Evolutionary conservation across 2,888 invertebrate genomes (phyloP), one percentile per base, ranked within the genome.

Genomic region (Melanostoma scalare): DNA sequence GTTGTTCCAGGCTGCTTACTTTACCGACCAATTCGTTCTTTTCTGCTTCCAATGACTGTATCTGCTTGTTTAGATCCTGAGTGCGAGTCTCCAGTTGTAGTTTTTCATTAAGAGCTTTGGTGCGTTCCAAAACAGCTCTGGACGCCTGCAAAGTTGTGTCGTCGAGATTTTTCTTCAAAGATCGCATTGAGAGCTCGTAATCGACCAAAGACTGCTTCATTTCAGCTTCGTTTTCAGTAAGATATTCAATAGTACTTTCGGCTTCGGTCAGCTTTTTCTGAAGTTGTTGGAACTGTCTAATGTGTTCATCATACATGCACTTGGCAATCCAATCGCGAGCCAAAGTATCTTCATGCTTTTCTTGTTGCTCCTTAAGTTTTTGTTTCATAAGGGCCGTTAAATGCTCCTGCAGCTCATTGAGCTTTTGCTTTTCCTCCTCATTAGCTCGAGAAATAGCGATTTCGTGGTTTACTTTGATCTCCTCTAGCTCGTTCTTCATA

Each of bases 91-190:
- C 95, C 38, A 95, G 89, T 31, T 93, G 92, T 35, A 94, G 88
- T 86, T 94, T 94, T 55, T 96, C 96, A 85, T 95, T 95, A 69
- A 94, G 93, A 2, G 95, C 92, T 86, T 95, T 94, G 0, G 95
- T 95, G 87, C 96, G 93, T 87, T 96, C 96, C 44, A 95, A 91
- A 0, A 95, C 93, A 0, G 94, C 94, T 88, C 95, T 94, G 0
- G 96, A 96, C 30, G 95, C 94, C 85, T 94, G 93, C n/a, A 96
- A 92, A 0, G 94, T 94, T 0, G 95, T 93, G 85, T 94, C 94
- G 88, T 96, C 95, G 9, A 96, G 92, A 68, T 95, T 94, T 75
- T 94, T 93, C 71, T 94, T 92, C n/a, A 95, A 89, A 0, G 92
- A 90, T 20, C 94, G 92, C 72, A 94, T 92, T 10, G 92, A 93